Base-by-base conservation (phyloP, 2,113 vertebrate genomes). In the Xenopus borealis region DNA sequence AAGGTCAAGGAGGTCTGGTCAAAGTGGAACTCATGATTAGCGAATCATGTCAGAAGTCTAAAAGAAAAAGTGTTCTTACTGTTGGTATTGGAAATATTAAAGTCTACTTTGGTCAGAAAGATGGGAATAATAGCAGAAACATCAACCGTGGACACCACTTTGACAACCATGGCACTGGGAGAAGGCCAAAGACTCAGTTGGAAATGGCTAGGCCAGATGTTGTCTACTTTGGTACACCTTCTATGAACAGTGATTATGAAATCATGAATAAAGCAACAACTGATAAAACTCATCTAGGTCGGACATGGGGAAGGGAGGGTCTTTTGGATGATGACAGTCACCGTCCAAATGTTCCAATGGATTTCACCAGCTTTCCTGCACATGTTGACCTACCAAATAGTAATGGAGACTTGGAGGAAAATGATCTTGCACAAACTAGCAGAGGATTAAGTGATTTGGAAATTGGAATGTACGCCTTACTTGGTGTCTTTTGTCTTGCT, bases 401-500 rank as follows among this genome's bases (percentile, higher is more conserved):
- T 68, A n/a, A 23, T 0, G 87, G 80, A 0, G 89, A 84, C 0
- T 2, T 80, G 17, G 89, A 82, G 0, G 89, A 90, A 10, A 81
- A 76, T 0, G 94, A 93, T 62, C 89, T 88, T 3, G 69, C 83
- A 0, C 86, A 91, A 71, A 63, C 85, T 0, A 77, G 91, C n/a
- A 79, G 93, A 6, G 93, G 94, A 0, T 90, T 97, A n/a, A 94
- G 92, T 0, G 95, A 98, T 83, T 83, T 98, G 71, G 96, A 98
- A 85, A 95, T 95, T 1, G 96, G 96, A 0, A 96, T 98, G 96
- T 98, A 98, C 0, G 96, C 95, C 1, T 82, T 98, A 57, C 71
- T 98, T 52, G 94, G 93, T 0, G 96, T 98, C 78, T 98, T 98
- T 79, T 95, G 96, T 82, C 84, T 98, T 84, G 96, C 96, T 18